phyloP scores from a whole-genome alignment of 2,113 vertebrate genomes.

The Prochilodus magdalenae region DNA sequence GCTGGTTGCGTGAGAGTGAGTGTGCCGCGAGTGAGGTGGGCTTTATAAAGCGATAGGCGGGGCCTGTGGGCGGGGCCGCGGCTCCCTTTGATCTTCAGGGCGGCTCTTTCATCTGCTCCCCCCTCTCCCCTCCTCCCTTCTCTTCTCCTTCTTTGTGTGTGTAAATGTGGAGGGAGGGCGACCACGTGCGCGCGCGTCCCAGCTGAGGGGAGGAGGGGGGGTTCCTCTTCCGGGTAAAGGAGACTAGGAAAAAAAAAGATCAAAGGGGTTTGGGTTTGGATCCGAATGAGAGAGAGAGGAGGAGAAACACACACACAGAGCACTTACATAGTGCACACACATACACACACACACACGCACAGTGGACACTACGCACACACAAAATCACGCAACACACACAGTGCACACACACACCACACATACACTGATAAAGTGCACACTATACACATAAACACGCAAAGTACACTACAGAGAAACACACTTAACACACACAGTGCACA shows the following conservation, averaged over 20 bases:
- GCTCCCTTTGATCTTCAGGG: constrained; percentile 91
- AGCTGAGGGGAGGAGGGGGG: constrained; percentile 88
- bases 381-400: neutral
- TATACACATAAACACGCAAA: neutral
- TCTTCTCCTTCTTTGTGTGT: constrained; percentile 90
- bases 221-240: constrained; percentile 96
- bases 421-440: neutral
- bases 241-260: constrained; percentile 86
- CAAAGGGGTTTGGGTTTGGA: constrained; percentile 93
- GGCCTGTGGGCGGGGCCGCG: constrained; percentile 84
- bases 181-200: constrained; percentile 96
- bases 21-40: constrained; percentile 69
- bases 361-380: neutral
- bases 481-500: neutral
- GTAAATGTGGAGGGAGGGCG: constrained; percentile 95
- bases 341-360: constrained; percentile 42
- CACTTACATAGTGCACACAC: constrained; percentile 48
- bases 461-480: neutral
- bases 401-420: neutral
- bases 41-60: constrained; percentile 87
- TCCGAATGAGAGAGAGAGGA: constrained; percentile 78
- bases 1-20: constrained; percentile 80
- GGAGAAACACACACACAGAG: constrained; percentile 76
- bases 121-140: constrained; percentile 59
- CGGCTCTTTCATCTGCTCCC: constrained; percentile 87